Conservation (phyloP, 2,888 invertebrate genomes). For the Catotricha subobsoleta region DNA sequence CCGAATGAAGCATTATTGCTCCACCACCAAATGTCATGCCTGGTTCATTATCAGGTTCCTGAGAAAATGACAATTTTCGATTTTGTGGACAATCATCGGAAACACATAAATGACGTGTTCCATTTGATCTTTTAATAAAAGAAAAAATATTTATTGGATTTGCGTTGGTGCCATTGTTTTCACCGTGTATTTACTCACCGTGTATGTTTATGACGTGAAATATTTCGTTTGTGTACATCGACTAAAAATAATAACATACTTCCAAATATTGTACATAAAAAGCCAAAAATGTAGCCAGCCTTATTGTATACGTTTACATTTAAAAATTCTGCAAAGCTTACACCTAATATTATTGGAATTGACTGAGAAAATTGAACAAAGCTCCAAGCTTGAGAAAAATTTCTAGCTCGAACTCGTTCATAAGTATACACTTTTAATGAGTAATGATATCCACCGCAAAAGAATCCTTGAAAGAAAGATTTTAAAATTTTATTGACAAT, state of each 20-base stretch:
- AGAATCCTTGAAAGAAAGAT: constrained; percentile 40
- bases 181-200: constrained; percentile 12
- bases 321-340: constrained; percentile 58
- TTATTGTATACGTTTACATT: constrained; percentile 59
- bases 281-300: constrained; percentile 69
- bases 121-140: constrained; percentile 31
- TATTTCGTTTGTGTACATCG: constrained; percentile 55
- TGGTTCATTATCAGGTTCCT: constrained; percentile 37
- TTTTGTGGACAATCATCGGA: constrained; percentile 38
- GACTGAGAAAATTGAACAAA: constrained; percentile 77
- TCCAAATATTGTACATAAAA: constrained; percentile 57
- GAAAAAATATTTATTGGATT: too few relatives aligned
- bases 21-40: constrained; percentile 31
- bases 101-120: constrained; percentile 36
- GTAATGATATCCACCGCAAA: constrained; percentile 76
- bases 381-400: constrained; percentile 77
- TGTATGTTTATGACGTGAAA: constrained; percentile 51
- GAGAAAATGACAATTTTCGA: constrained; percentile 37
- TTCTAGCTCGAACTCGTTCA: constrained; percentile 66
- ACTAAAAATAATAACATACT: constrained; percentile 63
- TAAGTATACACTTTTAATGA: constrained; percentile 79
- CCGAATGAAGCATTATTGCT: constrained; percentile 32
- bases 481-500: not conserved
- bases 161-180: too few relatives aligned
- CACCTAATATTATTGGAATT: constrained; percentile 66